These are phyloP conservation scores for Teleogryllus oceanicus DNA, from an alignment of 2,888 invertebrate species.

Conservation along the genomic window DNA sequence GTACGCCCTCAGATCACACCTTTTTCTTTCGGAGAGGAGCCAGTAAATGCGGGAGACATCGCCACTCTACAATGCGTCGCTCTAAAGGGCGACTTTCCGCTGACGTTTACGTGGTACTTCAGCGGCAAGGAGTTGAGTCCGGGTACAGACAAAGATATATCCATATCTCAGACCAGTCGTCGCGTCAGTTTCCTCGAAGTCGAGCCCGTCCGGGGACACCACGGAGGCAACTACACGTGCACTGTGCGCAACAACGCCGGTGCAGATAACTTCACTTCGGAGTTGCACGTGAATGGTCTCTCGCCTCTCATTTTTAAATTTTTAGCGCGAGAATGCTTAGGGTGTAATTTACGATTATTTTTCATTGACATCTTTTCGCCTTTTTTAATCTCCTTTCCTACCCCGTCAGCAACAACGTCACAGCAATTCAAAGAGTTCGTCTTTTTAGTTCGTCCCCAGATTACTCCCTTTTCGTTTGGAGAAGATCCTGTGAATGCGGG, in stretches of 20 bases:
- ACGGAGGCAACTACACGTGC: slow-evolving; percentile 74
- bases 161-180: slow-evolving; percentile 56
- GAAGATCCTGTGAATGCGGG: slow-evolving; percentile 59
- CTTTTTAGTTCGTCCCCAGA: slow-evolving; percentile 52
- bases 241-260: slow-evolving; percentile 70
- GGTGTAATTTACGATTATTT: too few relatives aligned
- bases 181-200: slow-evolving; percentile 62
- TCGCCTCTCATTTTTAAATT: background rate
- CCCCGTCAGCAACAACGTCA: background rate
- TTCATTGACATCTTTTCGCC: too few relatives aligned
- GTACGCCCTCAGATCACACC: slow-evolving; percentile 54
- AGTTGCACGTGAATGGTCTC: slow-evolving; percentile 42
- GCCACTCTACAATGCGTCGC: slow-evolving; percentile 42
- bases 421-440: background rate
- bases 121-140: slow-evolving; percentile 47
- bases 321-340: too few relatives aligned
- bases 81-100: slow-evolving; percentile 48
- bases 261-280: slow-evolving; percentile 49
- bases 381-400: too few relatives aligned
- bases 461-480: slow-evolving; percentile 56
- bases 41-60: slow-evolving; percentile 51
- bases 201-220: slow-evolving; percentile 48
- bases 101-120: slow-evolving; percentile 61
- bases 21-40: slow-evolving; percentile 57
- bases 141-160: slow-evolving; percentile 45